A percentile compares a stretch with the other conserved stretches of the same genome.
Evolutionary conservation across 1,140 invertebrate species (phyloP).

Genomic region (Zaprionus davidi): DNA sequence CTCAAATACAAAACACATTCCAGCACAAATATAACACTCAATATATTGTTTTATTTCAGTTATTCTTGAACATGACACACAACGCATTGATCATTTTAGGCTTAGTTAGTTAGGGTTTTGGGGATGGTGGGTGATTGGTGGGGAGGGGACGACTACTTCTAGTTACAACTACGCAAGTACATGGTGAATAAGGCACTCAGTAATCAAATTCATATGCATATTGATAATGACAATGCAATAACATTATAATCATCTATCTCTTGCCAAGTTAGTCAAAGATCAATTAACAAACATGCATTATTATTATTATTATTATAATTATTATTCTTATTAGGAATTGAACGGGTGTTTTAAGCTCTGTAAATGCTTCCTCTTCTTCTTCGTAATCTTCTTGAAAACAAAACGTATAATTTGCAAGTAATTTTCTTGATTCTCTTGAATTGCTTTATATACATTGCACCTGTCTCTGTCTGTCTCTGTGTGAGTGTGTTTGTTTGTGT

Average conservation of each 20-base stretch:
- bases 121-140: background rate
- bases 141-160: slow-evolving; percentile 30
- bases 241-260: slow-evolving; percentile 2
- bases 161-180: slow-evolving; percentile 50
- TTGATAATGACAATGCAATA: background rate
- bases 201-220: slow-evolving; percentile 5
- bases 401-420: background rate
- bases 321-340: slow-evolving; percentile 8
- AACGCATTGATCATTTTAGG: slow-evolving; percentile 45
- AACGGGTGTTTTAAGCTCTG: slow-evolving; percentile 17
- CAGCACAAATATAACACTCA: background rate
- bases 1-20: background rate
- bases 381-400: background rate
- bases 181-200: slow-evolving; percentile 45
- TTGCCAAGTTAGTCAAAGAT: slow-evolving; percentile 32
- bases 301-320: slow-evolving; percentile 8
- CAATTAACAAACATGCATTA: slow-evolving; percentile 32
- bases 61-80: slow-evolving; percentile 65
- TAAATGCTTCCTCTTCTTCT: slow-evolving; percentile 43
- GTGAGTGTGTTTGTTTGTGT: slow-evolving; percentile 13
- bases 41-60: slow-evolving; percentile 52
- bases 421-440: slow-evolving; percentile 10
- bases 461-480: slow-evolving; percentile 20
- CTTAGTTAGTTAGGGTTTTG: slow-evolving; percentile 33
- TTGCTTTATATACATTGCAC: slow-evolving; percentile 52